Evolutionary conservation across 2,113 vertebrate species (phyloP), one percentile per base, ranked within the genome.

Genomic region (Lasiurus cinereus): DNA sequence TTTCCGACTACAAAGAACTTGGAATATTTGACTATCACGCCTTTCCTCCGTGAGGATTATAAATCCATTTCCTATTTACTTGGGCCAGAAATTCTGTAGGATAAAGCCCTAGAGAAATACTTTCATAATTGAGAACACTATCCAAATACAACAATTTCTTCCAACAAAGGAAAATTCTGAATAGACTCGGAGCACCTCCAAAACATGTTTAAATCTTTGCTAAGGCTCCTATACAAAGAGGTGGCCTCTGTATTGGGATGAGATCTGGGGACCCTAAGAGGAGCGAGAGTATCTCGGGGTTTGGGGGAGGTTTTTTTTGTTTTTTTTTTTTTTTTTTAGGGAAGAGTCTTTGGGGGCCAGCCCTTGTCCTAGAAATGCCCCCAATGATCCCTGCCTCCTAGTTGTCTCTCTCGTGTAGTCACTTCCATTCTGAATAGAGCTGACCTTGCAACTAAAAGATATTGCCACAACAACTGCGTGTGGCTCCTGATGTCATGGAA

Each of bases 21-120:
- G 78, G 39, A 96, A 73, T 93, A 84, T 39, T 94, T 73, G n/a
- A 83, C 74, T 79, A 86, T 39, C 67, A 85, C 2, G 59, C 43
- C 66, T 87, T 91, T 91, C 36, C 50, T 66, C 79, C 72, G 18
- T 79, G 86, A 83, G n/a, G n/a, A 87, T 92, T 93, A 88, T 89
- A 92, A 92, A 94, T 91, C 50, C 88, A 93, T 78, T 93, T 97
- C 22, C 59, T 88, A 91, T 83, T 89, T 86, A 83, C 79, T 80
- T 70, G 21, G 77, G 80, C 83, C 90, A 97, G 80, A 84, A 94
- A 83, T 85, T 84, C 77, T 67, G 84, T 6, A 88, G 54, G 78
- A 39, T 5, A 90, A 29, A 48, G 12, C 43, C 43, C 83, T 79
- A 69, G 91, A 86, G 16, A 95, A 97, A 86, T 77, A 27, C 10